Evolutionary conservation across 2,797 vertebrate genomes (phyloP).

Genomic region (Crax fasciolata): DNA sequence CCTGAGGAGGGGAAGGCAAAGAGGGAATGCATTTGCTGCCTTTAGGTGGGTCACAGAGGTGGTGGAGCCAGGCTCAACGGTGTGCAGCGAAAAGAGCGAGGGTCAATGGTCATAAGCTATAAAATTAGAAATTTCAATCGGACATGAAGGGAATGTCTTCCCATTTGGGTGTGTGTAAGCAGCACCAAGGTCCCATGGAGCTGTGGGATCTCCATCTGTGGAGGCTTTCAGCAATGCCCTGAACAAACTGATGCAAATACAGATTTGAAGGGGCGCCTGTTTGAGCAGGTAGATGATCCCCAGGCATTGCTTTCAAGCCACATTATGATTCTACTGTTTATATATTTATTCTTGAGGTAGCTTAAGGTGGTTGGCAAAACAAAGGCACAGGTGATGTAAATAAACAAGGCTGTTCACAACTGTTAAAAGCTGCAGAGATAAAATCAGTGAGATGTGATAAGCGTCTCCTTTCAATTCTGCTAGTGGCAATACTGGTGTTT

Average conservation of each 20-base stretch:
- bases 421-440: background rate
- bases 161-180: background rate
- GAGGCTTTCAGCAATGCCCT: background rate
- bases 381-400: fast-evolving
- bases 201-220: fast-evolving
- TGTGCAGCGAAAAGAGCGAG: background rate
- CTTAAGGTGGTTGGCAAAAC: background rate
- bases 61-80: background rate
- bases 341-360: background rate
- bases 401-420: background rate
- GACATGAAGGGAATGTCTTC: background rate
- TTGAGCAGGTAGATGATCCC: background rate
- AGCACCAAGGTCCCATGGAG: background rate
- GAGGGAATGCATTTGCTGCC: background rate
- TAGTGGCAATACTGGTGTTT: background rate
- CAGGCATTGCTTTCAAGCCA: background rate
- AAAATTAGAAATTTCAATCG: background rate
- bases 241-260: background rate
- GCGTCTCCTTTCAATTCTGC: background rate
- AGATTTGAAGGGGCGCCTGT: background rate
- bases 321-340: background rate
- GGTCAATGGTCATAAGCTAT: background rate
- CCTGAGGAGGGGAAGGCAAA: background rate
- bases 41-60: background rate
- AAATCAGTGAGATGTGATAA: background rate